These are phyloP conservation scores for Eufriesea mexicana DNA, from an alignment of 1,140 invertebrate genomes.

Conservation along the genomic window DNA sequence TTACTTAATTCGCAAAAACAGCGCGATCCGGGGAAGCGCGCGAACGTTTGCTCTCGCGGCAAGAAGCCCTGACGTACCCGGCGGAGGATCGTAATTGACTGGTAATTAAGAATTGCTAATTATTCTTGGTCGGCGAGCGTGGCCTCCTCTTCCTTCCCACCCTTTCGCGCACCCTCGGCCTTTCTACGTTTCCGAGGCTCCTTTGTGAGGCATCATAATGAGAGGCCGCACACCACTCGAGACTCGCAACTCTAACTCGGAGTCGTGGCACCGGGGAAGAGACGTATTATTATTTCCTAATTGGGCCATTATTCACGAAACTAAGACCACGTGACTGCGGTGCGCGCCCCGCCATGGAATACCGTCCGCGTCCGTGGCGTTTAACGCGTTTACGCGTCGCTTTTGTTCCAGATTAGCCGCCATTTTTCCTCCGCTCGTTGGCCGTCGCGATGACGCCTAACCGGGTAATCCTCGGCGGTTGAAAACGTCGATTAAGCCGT, in stretches of 20 bases:
- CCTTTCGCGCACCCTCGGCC: conserved; percentile 26
- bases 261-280: conserved; percentile 46
- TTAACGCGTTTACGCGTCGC: conserved; percentile 36
- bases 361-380: background rate
- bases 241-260: conserved; percentile 59
- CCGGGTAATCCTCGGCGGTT: background rate
- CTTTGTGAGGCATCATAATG: conserved; percentile 66
- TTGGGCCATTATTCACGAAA: conserved; percentile 73
- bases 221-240: conserved; percentile 62
- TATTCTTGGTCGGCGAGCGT: conserved; percentile 39
- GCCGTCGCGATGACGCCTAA: too few species aligned
- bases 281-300: conserved; percentile 74
- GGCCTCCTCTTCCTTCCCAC: background rate
- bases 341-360: conserved; percentile 2
- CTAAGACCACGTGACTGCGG: conserved; percentile 60
- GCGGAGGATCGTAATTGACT: conserved; percentile 35
- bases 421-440: too few species aligned
- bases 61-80: background rate
- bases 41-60: background rate
- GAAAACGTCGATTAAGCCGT: background rate
- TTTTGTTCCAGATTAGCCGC: background rate
- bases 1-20: conserved; percentile 28
- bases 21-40: background rate
- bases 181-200: conserved; percentile 52
- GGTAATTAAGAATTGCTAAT: conserved; percentile 64